Evolutionary conservation across 2,113 vertebrate species (phyloP), one percentile per base, ranked within the genome.

Genomic region (Zosterops hypoxanthus): DNA sequence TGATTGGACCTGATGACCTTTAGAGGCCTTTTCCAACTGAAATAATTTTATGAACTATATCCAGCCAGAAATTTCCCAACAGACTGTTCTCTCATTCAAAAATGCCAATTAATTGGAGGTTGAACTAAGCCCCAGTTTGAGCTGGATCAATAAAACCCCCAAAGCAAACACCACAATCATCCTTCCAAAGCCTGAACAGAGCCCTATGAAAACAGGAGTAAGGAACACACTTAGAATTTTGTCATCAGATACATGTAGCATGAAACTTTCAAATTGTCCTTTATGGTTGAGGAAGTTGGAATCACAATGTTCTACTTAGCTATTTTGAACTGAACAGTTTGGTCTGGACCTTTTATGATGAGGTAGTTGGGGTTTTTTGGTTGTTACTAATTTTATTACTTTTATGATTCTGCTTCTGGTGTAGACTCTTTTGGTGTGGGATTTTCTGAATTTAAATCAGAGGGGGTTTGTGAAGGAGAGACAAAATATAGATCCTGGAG

Each of bases 331-430:
- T 7, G 25, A 86, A 44, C 14, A 25, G 4, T 47, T 73, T 55
- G 16, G 21, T 71, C 34, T 71, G 60, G 53, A 68, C 5, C 5
- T 76, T 36, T 53, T 41, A 9, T 21, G 10, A 52, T 6, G 5
- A 49, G 4, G 3, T 41, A 4, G 11, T 33, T 82, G 14, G 1
- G 2, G 0, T 31, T 53, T 65, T 26, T 33, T 12, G 8, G 5
- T 52, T 0, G 0, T 63, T 66, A 25, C 6, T 71, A 2, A 20
- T 42, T 50, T 70, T 65, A 46, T 46, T 50, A 16, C 7, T 69
- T n/a, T 70, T 65, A 77, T n/a, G 11, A 31, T 63, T 92, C 82
- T 66, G 3, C 22, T 49, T 2, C 15, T 56, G 23, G 5, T 46
- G 12, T 57, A 42, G 44, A 59, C 34, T 50, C 29, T 50, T 66